These are phyloP conservation scores for Damaliscus lunatus DNA, from an alignment of 2,113 vertebrate genomes.

Conservation along the genomic window DNA sequence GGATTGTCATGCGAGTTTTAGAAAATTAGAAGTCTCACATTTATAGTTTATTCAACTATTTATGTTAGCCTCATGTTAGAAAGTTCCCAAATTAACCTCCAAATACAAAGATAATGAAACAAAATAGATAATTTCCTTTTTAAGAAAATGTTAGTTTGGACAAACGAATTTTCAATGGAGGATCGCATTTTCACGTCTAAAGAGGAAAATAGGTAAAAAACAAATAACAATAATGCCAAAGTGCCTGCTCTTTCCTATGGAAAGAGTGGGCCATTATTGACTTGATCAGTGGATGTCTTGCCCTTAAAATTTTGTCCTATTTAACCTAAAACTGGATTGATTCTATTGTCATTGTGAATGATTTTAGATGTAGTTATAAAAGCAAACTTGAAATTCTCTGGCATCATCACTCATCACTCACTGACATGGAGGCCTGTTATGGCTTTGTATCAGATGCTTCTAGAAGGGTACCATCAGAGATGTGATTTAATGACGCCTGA, in stretches of 20 bases:
- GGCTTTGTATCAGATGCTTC: neutral
- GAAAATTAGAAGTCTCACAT: conserved; percentile 12
- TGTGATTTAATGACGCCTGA: neutral
- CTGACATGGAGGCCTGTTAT: neutral
- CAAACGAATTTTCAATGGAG: neutral
- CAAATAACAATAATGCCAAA: neutral
- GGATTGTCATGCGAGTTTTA: neutral
- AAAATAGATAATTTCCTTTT: neutral
- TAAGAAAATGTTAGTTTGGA: conserved; percentile 15
- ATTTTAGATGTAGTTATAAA: conserved; percentile 11
- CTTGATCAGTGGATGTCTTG: neutral
- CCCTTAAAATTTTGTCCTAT: neutral
- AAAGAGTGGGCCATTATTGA: neutral
- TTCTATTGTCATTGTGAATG: neutral
- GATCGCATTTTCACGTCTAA: neutral
- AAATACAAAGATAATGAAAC: neutral
- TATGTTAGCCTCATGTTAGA: neutral
- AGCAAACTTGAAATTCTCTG: neutral
- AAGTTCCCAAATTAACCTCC: neutral
- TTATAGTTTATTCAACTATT: conserved; percentile 2
- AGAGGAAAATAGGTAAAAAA: neutral
- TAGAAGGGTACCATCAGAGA: neutral
- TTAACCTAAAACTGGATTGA: neutral
- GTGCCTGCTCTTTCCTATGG: neutral
- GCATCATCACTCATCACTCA: neutral